These are phyloP conservation scores for Limnephilus auricula DNA, from an alignment of 2,888 invertebrate genomes.

Conservation along the genomic window DNA sequence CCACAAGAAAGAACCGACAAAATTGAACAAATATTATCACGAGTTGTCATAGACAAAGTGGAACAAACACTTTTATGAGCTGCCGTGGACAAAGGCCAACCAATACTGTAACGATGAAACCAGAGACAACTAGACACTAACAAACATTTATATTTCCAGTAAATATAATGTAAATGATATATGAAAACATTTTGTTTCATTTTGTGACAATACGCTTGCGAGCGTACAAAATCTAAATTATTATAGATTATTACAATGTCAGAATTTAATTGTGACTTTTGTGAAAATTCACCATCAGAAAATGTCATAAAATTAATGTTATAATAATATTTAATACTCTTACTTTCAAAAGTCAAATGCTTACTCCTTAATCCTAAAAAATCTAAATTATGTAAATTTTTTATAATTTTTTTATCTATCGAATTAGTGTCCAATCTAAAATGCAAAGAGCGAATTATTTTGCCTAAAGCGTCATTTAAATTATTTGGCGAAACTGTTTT, in stretches of 20 bases:
- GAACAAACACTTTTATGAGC: not conserved
- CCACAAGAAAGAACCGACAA: not conserved
- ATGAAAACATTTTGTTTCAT: not conserved
- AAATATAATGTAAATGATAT: constrained; percentile 11
- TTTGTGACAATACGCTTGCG: not conserved
- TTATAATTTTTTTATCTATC: constrained; percentile 26
- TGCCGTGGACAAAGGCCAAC: constrained; percentile 5
- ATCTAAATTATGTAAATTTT: not conserved
- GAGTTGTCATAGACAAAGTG: constrained; percentile 2
- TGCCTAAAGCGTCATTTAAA: not conserved
- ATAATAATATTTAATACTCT: not conserved
- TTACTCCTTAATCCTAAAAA: not conserved
- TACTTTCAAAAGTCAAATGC: not conserved
- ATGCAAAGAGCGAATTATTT: not conserved
- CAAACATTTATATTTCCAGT: constrained; percentile 40
- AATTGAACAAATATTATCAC: constrained; percentile 2
- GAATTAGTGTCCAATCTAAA: not conserved
- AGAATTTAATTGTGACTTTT: not conserved
- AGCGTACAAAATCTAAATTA: not conserved
- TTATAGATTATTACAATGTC: not conserved
- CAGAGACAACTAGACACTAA: constrained; percentile 32
- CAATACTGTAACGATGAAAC: constrained; percentile 9
- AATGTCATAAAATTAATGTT: not conserved
- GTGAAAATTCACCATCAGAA: not conserved
- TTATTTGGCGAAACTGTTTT: not conserved